Percentiles rank a stretch among this genome's conserved stretches.
phyloP scores from a whole-genome alignment of 2,113 vertebrate species.

The Sphyrna mokarran region DNA sequence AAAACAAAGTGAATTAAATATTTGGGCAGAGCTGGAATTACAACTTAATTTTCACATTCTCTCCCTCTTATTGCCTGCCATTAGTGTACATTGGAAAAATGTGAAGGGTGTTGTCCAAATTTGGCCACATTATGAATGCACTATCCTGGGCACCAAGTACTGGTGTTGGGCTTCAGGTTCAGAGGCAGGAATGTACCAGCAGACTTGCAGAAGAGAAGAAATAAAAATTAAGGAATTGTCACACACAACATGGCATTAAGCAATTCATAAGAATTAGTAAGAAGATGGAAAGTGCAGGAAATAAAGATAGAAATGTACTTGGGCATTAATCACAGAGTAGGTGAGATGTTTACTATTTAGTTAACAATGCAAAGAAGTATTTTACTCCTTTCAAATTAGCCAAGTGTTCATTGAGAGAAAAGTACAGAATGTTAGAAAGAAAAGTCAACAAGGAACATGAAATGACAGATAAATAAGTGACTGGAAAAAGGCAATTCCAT shows the following conservation, averaged over 20 bases:
- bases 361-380: not conserved
- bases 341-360: not conserved
- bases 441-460: not conserved
- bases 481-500: not conserved
- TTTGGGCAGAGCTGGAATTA: too few relatives aligned
- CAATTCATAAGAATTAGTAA: not conserved
- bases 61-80: too few relatives aligned
- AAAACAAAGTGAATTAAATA: too few relatives aligned
- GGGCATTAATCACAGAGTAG: not conserved
- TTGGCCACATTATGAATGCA: too few relatives aligned
- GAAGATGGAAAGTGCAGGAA: not conserved
- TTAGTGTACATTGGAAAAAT: too few relatives aligned
- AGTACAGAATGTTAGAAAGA: not conserved
- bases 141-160: too few relatives aligned
- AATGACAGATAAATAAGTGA: not conserved
- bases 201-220: not conserved
- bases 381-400: not conserved
- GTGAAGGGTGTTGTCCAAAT: too few relatives aligned
- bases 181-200: too few relatives aligned
- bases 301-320: not conserved
- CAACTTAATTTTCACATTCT: too few relatives aligned
- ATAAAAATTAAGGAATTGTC: not conserved
- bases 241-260: not conserved
- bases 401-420: not conserved
- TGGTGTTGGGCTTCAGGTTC: too few relatives aligned